These are phyloP conservation scores for Rhynchophorus ferrugineus DNA, from an alignment of 1,140 invertebrate species.

Conservation along the genomic window DNA sequence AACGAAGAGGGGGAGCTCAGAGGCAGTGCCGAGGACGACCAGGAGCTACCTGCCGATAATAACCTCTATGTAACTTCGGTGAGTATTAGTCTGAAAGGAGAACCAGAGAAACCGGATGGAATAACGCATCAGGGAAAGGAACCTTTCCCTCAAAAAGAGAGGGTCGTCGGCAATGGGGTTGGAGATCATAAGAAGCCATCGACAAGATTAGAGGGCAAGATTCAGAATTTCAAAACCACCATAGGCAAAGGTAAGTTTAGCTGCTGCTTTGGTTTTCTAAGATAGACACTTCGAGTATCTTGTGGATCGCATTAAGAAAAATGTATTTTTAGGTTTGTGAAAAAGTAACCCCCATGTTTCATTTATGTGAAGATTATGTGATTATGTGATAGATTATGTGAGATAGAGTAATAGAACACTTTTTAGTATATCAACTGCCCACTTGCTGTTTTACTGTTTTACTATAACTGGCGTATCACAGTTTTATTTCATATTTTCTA, in stretches of 20 bases:
- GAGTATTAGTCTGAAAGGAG: background rate
- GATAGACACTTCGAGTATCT: too few species aligned
- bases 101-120: background rate
- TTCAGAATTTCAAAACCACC: constrained; percentile 21
- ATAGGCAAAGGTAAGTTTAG: constrained; percentile 16
- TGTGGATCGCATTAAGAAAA: too few species aligned
- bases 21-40: constrained; percentile 9
- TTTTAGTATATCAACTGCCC: too few species aligned
- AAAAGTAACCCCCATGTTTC: too few species aligned
- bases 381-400: too few species aligned
- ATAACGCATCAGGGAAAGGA: background rate
- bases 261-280: background rate
- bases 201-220: constrained; percentile 23
- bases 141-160: background rate
- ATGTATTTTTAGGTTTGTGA: too few species aligned
- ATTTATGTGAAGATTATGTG: too few species aligned
- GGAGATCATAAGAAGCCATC: background rate
- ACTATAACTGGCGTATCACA: too few species aligned
- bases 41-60: too few species aligned
- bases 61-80: background rate
- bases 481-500: too few species aligned
- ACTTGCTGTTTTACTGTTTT: too few species aligned
- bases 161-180: background rate
- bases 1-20: constrained; percentile 37
- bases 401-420: too few species aligned